phyloP scores from a whole-genome alignment of 2,797 vertebrate species.

The Macropodus opercularis region DNA sequence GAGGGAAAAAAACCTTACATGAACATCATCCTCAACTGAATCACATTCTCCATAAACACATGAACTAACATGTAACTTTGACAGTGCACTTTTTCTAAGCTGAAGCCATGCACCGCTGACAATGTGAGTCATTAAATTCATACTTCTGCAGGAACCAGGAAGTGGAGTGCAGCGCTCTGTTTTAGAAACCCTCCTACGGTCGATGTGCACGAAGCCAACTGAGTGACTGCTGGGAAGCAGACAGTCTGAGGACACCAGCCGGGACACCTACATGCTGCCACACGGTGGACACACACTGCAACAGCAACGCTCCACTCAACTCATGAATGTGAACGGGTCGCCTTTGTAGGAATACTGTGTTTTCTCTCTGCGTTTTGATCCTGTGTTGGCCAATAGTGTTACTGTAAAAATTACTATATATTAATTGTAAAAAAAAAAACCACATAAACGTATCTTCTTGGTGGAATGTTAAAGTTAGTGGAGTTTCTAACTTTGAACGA shows the following conservation, averaged over 20 bases:
- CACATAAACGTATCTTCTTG: constrained; percentile 64
- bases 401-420: constrained; percentile 26
- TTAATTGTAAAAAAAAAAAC: constrained; percentile 30
- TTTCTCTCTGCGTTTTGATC: constrained; percentile 40
- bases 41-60: too few relatives aligned
- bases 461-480: constrained; percentile 38
- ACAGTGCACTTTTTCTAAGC: too few relatives aligned
- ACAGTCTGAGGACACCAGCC: constrained; percentile 37
- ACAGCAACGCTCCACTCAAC: constrained; percentile 36
- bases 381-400: constrained; percentile 25
- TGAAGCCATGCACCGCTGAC: neutral
- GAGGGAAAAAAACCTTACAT: too few relatives aligned
- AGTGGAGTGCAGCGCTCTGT: constrained; percentile 5
- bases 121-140: neutral
- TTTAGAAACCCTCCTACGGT: constrained; percentile 29
- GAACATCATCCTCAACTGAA: too few relatives aligned
- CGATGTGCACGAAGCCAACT: constrained; percentile 26
- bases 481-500: constrained; percentile 26
- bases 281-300: constrained; percentile 70
- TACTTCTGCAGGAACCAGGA: constrained; percentile 30
- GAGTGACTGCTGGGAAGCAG: constrained; percentile 27
- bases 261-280: constrained; percentile 67
- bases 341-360: constrained; percentile 36
- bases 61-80: too few relatives aligned
- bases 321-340: constrained; percentile 37